Base-by-base conservation (phyloP, 2,113 vertebrate genomes). In the Eupsittula cactorum region DNA sequence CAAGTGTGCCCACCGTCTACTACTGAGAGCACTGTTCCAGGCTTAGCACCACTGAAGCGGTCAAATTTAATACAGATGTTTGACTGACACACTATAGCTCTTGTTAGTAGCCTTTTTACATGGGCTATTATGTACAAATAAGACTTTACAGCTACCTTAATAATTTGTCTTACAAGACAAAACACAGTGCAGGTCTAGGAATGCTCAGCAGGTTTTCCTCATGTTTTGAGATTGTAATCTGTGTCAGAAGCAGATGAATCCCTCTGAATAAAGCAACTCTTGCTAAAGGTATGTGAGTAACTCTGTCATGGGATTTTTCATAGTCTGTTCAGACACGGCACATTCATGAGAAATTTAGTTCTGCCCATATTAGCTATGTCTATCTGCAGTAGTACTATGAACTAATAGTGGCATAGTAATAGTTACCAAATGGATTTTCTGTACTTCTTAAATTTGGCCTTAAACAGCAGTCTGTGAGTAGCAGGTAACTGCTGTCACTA, bases 41-140 rank as follows among this genome's bases (percentile, higher is more conserved):
- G 15, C 17, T 75, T 23, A 60, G 41, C 24, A 85, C 42, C 46
- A 63, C 89, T 62, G 59, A 92, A 88, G 82, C 8, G 8, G 82
- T 57, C 91, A 89, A 84, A 95, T 95, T 88, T 96, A 96, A 95
- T 96, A 62, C 76, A 64, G 82, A 65, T 86, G 49, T 92, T 96
- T 96, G 78, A 60, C 77, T 68, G 64, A 50, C 71, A 81, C n/a
- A 49, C 29, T 65, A 41, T 49, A 37, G 29, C 13, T 63, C 18
- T 47, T 39, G 28, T 71, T 69, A 83, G 68, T 20, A 65, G 60
- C 39, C 55, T 67, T 59, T 63, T 39, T 12, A 42, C 11, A 5
- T 35, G 31, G 53, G 79, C 8, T 53, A 14, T 73, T 69, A 57
- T 2, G 16, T 47, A 62, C 29, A 86, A 86, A 74, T 62, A 74